Conservation (phyloP, 2,888 invertebrate species). For the Hymenopus coronatus region DNA sequence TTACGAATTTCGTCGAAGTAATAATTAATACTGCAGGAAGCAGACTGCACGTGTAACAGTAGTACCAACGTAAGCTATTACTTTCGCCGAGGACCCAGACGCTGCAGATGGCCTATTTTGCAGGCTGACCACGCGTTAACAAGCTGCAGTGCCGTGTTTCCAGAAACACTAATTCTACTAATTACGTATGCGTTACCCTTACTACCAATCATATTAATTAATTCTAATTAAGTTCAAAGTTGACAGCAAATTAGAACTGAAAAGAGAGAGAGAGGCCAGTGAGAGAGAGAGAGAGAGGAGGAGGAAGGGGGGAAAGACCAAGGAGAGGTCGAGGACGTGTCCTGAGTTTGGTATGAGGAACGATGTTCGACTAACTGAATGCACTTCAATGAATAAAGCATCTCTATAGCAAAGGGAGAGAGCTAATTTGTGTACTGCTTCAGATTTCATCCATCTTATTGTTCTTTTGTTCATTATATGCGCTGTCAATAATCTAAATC, state of each 20-base stretch:
- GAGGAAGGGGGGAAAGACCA: slow-evolving; percentile 28
- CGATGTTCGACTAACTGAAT: not conserved
- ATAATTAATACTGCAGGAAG: slow-evolving; percentile 2
- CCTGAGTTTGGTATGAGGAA: not conserved
- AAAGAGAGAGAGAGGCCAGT: slow-evolving; percentile 28
- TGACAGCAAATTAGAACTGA: slow-evolving; percentile 46
- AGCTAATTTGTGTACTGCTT: slow-evolving; percentile 32
- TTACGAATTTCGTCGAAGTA: slow-evolving; percentile 13
- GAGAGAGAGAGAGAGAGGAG: slow-evolving; percentile 28
- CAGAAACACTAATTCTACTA: slow-evolving; percentile 26
- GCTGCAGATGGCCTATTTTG: slow-evolving; percentile 12
- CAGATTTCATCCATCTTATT: too few species aligned
- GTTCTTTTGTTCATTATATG: too few species aligned
- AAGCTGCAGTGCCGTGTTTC: slow-evolving; percentile 5
- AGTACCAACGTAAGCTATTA: not conserved
- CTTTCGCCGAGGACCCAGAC: not conserved
- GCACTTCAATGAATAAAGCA: not conserved
- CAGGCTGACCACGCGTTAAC: slow-evolving; percentile 13
- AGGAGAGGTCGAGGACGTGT: slow-evolving; percentile 25
- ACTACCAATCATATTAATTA: slow-evolving; percentile 70
- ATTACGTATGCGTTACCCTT: slow-evolving; percentile 32
- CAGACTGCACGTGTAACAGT: not conserved
- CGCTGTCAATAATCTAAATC: too few species aligned
- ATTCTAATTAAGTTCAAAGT: slow-evolving; percentile 78
- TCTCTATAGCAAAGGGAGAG: slow-evolving; percentile 24